Conservation (phyloP, 2,888 invertebrate species). For the Drosophila melanosoma region DNA sequence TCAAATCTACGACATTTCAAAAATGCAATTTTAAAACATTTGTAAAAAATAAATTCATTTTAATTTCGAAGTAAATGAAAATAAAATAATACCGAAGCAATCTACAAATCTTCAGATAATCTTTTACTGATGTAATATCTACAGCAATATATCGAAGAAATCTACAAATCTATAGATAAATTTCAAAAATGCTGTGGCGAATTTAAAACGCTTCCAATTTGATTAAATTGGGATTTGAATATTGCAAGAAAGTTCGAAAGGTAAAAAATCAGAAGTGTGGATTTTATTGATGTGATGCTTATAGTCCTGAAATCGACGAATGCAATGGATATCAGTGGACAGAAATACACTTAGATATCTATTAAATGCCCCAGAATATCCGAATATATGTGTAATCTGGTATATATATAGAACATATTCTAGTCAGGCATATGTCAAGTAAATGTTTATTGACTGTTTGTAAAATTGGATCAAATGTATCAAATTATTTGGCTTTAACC, state of each 20-base stretch:
- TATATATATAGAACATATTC: no score
- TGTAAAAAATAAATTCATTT: neutral
- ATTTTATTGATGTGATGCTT: neutral
- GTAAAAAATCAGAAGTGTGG: neutral
- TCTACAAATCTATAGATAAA: neutral
- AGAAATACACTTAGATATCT: neutral
- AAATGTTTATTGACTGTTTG: neutral
- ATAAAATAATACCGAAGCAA: neutral
- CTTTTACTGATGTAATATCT: no score
- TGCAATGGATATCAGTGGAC: neutral
- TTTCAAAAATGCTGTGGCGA: neutral
- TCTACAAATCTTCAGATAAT: neutral
- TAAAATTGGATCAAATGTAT: neutral
- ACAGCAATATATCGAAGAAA: neutral
- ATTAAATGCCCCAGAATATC: no score
- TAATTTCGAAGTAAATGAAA: neutral
- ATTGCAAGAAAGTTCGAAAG: neutral
- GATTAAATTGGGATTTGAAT: neutral
- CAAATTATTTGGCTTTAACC: slow-evolving; percentile 8
- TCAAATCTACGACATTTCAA: neutral
- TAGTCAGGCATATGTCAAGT: neutral
- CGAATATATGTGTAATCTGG: neutral
- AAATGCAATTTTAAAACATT: neutral
- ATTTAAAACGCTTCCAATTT: neutral
- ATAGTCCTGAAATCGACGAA: neutral